phyloP scores from a whole-genome alignment of 2,888 invertebrate genomes.

The Loripinus fragilis region DNA sequence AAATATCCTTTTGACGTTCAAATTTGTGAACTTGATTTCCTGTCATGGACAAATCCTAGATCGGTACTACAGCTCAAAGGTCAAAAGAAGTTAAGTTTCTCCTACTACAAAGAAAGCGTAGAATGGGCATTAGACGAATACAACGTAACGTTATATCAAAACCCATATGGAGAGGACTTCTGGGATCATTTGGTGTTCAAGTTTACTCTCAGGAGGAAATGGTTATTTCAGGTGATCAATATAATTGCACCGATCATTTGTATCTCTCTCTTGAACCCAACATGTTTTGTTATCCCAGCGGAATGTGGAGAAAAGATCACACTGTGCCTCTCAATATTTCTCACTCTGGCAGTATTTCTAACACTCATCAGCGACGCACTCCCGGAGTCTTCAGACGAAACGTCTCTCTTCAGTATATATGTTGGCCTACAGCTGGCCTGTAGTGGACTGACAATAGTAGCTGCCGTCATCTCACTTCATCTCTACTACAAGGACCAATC shows the following conservation, averaged over 20 bases:
- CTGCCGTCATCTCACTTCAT: neutral
- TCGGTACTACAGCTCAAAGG: slow-evolving; percentile 30
- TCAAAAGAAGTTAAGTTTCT: neutral
- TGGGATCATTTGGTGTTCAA: neutral
- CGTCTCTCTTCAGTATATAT: neutral
- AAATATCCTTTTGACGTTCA: slow-evolving; percentile 65
- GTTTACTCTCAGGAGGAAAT: neutral
- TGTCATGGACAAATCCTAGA: slow-evolving; percentile 49
- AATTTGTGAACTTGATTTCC: slow-evolving; percentile 57
- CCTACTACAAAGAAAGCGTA: neutral
- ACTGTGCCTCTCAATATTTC: neutral
- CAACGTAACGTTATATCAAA: neutral
- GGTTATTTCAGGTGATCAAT: neutral
- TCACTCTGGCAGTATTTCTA: neutral
- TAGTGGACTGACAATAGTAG: neutral
- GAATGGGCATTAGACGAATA: neutral
- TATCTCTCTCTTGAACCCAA: neutral
- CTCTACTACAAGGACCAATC: neutral
- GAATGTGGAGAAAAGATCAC: neutral
- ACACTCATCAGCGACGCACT: neutral
- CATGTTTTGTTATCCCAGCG: neutral
- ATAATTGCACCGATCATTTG: neutral
- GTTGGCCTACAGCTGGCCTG: neutral
- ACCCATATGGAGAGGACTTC: neutral
- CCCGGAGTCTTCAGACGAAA: neutral